Conservation (phyloP, 2,888 invertebrate species). For the Hedychridium roseum region DNA sequence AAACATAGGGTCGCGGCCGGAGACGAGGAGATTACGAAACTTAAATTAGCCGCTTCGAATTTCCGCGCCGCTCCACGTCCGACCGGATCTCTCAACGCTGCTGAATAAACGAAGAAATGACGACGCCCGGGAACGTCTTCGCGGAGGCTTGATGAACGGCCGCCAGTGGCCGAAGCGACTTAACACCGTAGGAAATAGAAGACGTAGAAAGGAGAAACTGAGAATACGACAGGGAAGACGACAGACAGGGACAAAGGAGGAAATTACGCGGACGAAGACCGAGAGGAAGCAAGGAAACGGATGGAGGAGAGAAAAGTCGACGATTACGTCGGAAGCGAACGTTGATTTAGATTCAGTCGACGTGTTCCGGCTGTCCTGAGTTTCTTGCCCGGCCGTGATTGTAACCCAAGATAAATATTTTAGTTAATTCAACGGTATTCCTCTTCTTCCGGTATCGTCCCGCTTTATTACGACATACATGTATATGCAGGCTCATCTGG, state of each 20-base stretch:
- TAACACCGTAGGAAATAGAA: not conserved
- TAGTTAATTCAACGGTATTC: constrained; percentile 37
- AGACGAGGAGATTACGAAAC: constrained; percentile 6
- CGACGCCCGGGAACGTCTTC: not conserved
- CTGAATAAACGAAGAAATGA: no score
- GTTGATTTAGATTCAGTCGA: constrained; percentile 22
- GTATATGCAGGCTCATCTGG: no score
- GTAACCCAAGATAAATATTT: constrained; percentile 48
- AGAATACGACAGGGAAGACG: no score
- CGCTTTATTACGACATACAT: no score
- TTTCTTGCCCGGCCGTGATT: constrained; percentile 41
- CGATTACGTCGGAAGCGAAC: not conserved
- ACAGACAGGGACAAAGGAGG: no score
- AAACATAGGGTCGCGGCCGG: no score
- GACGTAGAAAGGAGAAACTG: not conserved
- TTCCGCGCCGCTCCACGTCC: no score
- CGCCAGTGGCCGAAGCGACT: not conserved
- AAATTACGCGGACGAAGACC: not conserved
- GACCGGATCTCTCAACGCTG: no score
- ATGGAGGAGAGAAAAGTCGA: not conserved
- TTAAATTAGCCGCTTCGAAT: constrained; percentile 2
- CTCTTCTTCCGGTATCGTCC: not conserved
- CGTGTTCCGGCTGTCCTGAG: constrained; percentile 24
- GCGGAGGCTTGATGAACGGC: not conserved
- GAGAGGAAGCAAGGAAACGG: not conserved